Evolutionary conservation across 2,113 vertebrate species (phyloP).

Genomic region (Tor tambroides): DNA sequence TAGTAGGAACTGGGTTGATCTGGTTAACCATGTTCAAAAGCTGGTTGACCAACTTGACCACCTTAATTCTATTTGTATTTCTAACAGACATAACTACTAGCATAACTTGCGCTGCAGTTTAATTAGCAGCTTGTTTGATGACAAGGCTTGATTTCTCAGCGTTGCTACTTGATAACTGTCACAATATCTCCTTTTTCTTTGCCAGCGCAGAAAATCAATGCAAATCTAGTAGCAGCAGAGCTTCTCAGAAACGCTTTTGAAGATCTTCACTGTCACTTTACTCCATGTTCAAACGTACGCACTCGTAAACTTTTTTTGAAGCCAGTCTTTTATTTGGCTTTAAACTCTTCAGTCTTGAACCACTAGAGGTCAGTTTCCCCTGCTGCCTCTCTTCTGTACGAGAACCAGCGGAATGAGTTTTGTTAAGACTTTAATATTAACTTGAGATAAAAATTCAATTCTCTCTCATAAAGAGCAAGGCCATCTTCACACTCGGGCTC

Average conservation of each 20-base stretch:
- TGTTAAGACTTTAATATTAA: conserved; percentile 15
- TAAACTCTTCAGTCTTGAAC: not conserved
- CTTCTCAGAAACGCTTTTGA: not conserved
- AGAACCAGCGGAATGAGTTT: not conserved
- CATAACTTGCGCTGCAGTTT: not conserved
- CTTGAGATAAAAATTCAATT: conserved; percentile 31
- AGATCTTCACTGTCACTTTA: not conserved
- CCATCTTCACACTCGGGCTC: not conserved
- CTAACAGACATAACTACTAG: not conserved
- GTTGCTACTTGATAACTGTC: not conserved
- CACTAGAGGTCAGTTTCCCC: not conserved
- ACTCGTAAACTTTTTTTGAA: not conserved
- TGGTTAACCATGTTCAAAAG: not conserved
- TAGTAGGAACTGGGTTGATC: not conserved
- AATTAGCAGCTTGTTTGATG: not conserved
- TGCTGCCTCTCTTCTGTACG: not conserved
- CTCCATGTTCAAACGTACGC: not conserved
- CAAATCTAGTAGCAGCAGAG: not conserved
- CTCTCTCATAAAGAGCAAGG: conserved; percentile 24
- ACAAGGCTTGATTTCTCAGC: not conserved
- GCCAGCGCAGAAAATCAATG: not conserved
- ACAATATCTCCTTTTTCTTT: not conserved
- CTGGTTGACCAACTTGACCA: not conserved
- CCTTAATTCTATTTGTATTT: not conserved
- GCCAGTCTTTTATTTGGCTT: not conserved